Percentiles rank a stretch among this genome's conserved stretches.
phyloP scores from a whole-genome alignment of 2,888 invertebrate species.

The Andrena chrysosceles region DNA sequence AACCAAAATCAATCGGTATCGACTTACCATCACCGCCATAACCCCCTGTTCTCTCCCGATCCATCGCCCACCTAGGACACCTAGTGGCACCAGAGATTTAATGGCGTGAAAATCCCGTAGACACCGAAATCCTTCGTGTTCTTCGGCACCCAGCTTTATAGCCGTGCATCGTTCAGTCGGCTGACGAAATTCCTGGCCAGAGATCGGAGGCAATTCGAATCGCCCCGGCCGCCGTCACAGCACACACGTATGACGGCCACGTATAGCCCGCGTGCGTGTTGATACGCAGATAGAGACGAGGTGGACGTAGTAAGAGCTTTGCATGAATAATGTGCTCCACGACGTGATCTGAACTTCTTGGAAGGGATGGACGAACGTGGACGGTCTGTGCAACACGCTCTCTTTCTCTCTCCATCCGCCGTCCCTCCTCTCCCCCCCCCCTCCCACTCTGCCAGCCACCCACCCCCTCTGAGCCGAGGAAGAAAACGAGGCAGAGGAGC shows the following conservation, averaged over 20 bases:
- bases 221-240: conserved; percentile 21
- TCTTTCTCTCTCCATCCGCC: not conserved
- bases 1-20: not conserved
- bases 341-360: conserved; percentile 76
- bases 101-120: not conserved
- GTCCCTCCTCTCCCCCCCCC: not conserved
- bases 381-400: conserved; percentile 54
- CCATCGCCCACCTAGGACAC: not conserved
- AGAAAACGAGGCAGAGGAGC: conserved; percentile 49
- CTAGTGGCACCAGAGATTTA: not conserved
- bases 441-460: not conserved
- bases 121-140: not conserved
- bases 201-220: conserved; percentile 28
- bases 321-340: conserved; percentile 78
- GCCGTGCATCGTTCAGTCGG: not conserved
- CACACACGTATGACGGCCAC: conserved; percentile 56
- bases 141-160: not conserved
- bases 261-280: conserved; percentile 59
- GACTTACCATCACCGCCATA: not conserved
- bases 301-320: conserved; percentile 71
- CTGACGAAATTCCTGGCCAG: conserved; percentile 20
- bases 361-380: conserved; percentile 71
- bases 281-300: conserved; percentile 67
- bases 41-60: not conserved
- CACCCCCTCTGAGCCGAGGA: conserved; percentile 13